Conservation (phyloP, 2,888 invertebrate species). For the Troglohyphantes excavatus region DNA sequence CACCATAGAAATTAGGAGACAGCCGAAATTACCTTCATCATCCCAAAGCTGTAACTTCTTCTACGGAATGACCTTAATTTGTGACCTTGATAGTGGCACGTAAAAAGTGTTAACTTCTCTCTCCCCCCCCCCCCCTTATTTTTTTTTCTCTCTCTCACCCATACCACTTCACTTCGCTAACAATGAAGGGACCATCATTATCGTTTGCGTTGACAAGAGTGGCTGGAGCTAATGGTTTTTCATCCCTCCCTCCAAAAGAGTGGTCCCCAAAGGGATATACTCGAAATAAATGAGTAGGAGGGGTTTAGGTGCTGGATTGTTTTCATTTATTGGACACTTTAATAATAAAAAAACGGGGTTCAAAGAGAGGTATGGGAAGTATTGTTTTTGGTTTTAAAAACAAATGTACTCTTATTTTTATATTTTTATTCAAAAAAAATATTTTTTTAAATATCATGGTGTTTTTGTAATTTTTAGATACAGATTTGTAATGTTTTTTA, state of each 20-base stretch:
- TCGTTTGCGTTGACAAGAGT: conserved; percentile 67
- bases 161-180: conserved; percentile 46
- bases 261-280: conserved; percentile 46
- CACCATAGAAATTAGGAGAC: conserved; percentile 49
- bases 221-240: conserved; percentile 75
- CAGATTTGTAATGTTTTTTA: too few species aligned
- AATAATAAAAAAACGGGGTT: neutral
- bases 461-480: too few species aligned
- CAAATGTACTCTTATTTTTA: too few species aligned
- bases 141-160: neutral
- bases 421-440: too few species aligned
- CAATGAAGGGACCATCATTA: conserved; percentile 75
- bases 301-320: conserved; percentile 15
- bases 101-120: conserved; percentile 68
- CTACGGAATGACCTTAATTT: conserved; percentile 71
- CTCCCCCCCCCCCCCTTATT: conserved; percentile 8
- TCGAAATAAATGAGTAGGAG: conserved; percentile 24
- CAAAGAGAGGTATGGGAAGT: neutral
- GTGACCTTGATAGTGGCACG: conserved; percentile 74
- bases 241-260: conserved; percentile 5
- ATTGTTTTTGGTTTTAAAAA: too few species aligned
- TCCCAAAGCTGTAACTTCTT: conserved; percentile 26
- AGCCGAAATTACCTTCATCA: conserved; percentile 67
- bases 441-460: too few species aligned
- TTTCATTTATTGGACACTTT: conserved; percentile 41